These are phyloP conservation scores for Cervus canadensis DNA, from an alignment of 2,113 vertebrate genomes.

Conservation along the genomic window DNA sequence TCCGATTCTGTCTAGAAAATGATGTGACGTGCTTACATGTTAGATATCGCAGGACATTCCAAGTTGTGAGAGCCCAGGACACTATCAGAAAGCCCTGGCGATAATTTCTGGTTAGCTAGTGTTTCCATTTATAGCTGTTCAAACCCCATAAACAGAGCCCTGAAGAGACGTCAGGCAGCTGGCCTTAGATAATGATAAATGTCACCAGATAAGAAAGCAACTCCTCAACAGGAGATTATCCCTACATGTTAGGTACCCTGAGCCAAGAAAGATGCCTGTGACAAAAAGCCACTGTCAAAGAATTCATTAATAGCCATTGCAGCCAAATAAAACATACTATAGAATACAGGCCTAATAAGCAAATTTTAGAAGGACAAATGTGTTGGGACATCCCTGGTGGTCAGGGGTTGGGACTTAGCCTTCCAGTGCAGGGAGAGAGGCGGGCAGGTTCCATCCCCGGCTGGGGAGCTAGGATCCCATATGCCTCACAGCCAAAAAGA, in stretches of 20 bases:
- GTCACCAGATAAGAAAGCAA: constrained; percentile 69
- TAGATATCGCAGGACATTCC: constrained; percentile 76
- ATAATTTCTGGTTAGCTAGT: constrained; percentile 82
- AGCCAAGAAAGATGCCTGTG: neutral
- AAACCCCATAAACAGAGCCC: constrained; percentile 91
- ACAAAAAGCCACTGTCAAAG: constrained; percentile 17
- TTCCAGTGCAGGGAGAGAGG: neutral
- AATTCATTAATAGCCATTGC: neutral
- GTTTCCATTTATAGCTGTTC: constrained; percentile 95
- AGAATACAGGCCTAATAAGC: neutral
- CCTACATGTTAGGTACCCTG: constrained; percentile 33
- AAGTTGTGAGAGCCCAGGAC: constrained; percentile 73
- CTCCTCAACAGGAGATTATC: constrained; percentile 49
- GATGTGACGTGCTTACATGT: constrained; percentile 76
- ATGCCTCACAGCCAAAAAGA: neutral
- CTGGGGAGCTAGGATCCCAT: neutral
- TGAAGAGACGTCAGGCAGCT: constrained; percentile 83
- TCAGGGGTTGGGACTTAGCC: neutral
- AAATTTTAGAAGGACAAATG: neutral
- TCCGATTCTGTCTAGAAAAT: constrained; percentile 70
- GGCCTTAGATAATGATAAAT: constrained; percentile 86
- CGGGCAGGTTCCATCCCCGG: neutral
- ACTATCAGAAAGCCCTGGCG: constrained; percentile 79
- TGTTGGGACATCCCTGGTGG: neutral
- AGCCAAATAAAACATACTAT: constrained; percentile 6